A percentile compares a stretch with the other conserved stretches of the same genome.
These are phyloP conservation scores for Larimichthys crocea DNA, from an alignment of 2,113 vertebrate genomes.

Conservation along the genomic window DNA sequence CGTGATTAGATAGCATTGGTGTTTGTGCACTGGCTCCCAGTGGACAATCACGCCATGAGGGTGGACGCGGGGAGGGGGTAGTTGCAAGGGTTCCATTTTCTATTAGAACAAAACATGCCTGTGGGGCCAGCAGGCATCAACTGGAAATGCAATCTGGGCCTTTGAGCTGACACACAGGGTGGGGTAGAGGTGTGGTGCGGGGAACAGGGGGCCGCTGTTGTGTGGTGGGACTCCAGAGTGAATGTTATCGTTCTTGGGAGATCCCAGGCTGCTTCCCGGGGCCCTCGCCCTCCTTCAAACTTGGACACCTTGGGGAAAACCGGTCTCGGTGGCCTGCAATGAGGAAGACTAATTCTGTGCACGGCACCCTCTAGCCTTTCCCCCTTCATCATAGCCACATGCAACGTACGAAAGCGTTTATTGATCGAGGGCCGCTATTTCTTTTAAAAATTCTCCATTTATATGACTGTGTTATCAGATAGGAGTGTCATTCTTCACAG, in stretches of 20 bases:
- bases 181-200: slow-evolving; percentile 55
- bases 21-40: slow-evolving; percentile 74
- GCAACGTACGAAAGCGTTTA: slow-evolving; percentile 29
- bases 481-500: slow-evolving; percentile 21
- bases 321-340: slow-evolving; percentile 46
- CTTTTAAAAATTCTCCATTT: slow-evolving; percentile 15
- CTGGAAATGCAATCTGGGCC: slow-evolving; percentile 80
- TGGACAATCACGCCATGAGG: slow-evolving; percentile 69
- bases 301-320: slow-evolving; percentile 56
- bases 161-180: slow-evolving; percentile 72
- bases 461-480: slow-evolving; percentile 45
- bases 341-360: slow-evolving; percentile 55
- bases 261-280: slow-evolving; percentile 58
- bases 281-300: slow-evolving; percentile 50
- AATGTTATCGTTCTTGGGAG: slow-evolving; percentile 78
- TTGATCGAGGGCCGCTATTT: slow-evolving; percentile 13
- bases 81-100: slow-evolving; percentile 73
- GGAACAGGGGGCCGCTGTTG: slow-evolving; percentile 47
- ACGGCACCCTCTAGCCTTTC: slow-evolving; percentile 29
- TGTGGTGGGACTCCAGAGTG: slow-evolving; percentile 60
- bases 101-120: slow-evolving; percentile 81
- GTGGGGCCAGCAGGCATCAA: slow-evolving; percentile 75
- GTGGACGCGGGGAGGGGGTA: slow-evolving; percentile 32
- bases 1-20: slow-evolving; percentile 77
- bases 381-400: slow-evolving; percentile 17